Conservation (phyloP, 2,797 vertebrate genomes). For the Serranus cabrilla region DNA sequence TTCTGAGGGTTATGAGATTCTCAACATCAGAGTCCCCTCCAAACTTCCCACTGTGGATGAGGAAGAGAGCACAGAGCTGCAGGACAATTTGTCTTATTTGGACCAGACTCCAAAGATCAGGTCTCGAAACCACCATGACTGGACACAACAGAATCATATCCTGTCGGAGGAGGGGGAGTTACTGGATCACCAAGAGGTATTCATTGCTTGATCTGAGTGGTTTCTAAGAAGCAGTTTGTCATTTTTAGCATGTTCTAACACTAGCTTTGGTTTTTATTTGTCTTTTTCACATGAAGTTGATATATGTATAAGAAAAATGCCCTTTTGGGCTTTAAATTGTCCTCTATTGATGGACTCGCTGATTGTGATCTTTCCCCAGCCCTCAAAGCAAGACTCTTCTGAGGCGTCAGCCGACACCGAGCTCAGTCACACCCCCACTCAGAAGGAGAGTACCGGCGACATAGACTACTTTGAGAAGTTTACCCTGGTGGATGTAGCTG, state of each 20-base stretch:
- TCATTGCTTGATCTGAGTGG: constrained; percentile 4
- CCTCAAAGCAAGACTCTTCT: constrained; percentile 51
- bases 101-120: constrained; percentile 88
- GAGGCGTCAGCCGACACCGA: constrained; percentile 59
- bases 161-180: constrained; percentile 57
- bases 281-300: neutral
- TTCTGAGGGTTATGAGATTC: constrained; percentile 95
- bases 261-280: constrained; percentile 7
- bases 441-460: constrained; percentile 75
- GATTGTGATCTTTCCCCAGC: constrained; percentile 55
- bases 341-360: constrained; percentile 9
- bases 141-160: constrained; percentile 43
- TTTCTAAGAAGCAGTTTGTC: neutral
- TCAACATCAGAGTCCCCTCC: constrained; percentile 92
- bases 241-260: neutral
- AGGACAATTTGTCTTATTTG: constrained; percentile 92
- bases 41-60: constrained; percentile 93
- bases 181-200: constrained; percentile 67
- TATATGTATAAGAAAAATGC: neutral
- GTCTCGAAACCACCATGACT: constrained; percentile 67
- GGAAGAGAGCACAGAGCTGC: constrained; percentile 91
- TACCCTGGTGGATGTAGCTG: constrained; percentile 90
- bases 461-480: constrained; percentile 97
- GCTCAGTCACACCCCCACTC: constrained; percentile 52
- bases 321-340: constrained; percentile 4